Evolutionary conservation across 2,888 invertebrate genomes (phyloP), one percentile per base, ranked within the genome.

Genomic region (Standfussiana lucernea): DNA sequence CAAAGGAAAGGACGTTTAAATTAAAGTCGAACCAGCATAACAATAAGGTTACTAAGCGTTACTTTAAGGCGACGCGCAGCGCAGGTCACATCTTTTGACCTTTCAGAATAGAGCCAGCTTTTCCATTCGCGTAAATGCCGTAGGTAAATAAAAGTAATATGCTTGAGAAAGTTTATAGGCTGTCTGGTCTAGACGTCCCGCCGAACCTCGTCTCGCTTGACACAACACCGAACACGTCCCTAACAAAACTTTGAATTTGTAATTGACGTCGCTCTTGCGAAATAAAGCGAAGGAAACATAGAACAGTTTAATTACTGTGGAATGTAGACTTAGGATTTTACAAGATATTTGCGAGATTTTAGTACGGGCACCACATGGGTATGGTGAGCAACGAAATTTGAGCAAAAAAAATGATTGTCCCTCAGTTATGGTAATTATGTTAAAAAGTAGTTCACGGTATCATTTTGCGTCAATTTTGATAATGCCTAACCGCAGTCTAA

Each of bases 121-220:
- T 85, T 85, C 79, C 79, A 85, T 87, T 87, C 79, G 77, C 79
- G 74, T 86, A 85, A 89, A 72, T 72, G 64, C 85, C 86, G 79
- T 82, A 85, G 79, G 82, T 86, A 90, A 89, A 89, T 86, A 89
- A 88, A 90, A 89, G 86, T 87, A 90, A 88, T 88, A 88, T 87
- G 89, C 81, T 90, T 88, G 87, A 87, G 88, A 90, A 91, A 90
- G 80, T 92, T 91, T 91, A 90, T 90, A 91, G 90, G 91, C 90
- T 86, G 91, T 87, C 90, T 91, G 87, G 92, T 92, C 91, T 93
- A 93, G 93, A 92, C 93, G 88, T 86, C 86, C 83, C 82, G 86
- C 81, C 82, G 80, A 88, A 86, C 86, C 81, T 80, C 80, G 82
- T 84, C 75, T 83, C 84, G 80, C 82, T 85, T 78, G 80, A 79